These are phyloP conservation scores for Morone saxatilis DNA, from an alignment of 2,113 vertebrate species.

Conservation along the genomic window DNA sequence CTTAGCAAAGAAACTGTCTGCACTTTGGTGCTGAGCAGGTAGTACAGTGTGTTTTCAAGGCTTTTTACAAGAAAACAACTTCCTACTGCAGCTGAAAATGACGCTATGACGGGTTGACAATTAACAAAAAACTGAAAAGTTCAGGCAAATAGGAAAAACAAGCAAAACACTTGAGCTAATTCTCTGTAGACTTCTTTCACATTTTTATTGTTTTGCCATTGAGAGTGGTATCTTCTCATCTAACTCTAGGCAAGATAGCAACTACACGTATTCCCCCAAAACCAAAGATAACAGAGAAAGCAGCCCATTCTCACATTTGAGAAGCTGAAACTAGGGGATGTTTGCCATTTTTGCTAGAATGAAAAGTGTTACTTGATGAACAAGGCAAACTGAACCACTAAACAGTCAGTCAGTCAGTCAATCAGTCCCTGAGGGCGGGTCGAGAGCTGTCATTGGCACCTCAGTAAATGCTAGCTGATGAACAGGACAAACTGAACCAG, in stretches of 20 bases:
- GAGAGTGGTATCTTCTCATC: not conserved
- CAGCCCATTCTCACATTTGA: not conserved
- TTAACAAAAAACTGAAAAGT: not conserved
- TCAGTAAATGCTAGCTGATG: conserved; percentile 66
- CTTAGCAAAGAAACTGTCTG: not conserved
- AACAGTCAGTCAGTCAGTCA: not conserved
- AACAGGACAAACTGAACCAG: conserved; percentile 77
- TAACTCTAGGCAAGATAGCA: not conserved
- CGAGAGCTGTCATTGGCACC: conserved; percentile 62
- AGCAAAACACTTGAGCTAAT: not conserved
- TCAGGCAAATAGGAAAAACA: not conserved
- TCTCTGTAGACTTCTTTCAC: not conserved
- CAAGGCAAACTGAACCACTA: not conserved
- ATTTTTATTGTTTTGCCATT: not conserved
- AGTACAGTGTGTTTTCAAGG: too few relatives aligned
- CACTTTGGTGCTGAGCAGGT: too few relatives aligned
- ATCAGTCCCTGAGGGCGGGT: conserved; percentile 42
- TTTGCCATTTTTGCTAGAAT: not conserved
- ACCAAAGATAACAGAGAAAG: not conserved
- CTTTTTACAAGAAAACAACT: too few relatives aligned
- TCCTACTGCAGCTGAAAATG: too few relatives aligned
- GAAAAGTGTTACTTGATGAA: conserved; percentile 11
- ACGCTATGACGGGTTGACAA: not conserved
- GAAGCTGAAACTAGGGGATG: not conserved
- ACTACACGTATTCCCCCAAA: not conserved